Percentiles rank a stretch among this genome's conserved stretches.
phyloP scores from a whole-genome alignment of 2,113 vertebrate genomes.

The Monopterus albus region DNA sequence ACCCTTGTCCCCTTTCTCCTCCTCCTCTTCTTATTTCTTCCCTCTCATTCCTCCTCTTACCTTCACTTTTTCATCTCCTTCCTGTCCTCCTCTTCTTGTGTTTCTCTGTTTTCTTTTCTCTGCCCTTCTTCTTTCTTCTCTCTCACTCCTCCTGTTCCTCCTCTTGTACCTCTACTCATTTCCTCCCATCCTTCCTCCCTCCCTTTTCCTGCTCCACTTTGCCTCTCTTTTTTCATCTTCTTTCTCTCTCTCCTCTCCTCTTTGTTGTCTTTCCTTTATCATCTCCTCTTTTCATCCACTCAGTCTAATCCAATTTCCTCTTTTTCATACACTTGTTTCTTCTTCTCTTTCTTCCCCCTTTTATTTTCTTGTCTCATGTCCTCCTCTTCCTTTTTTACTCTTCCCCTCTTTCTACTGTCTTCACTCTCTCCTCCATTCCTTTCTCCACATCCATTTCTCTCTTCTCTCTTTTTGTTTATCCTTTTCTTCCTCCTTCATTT shows the following conservation, averaged over 20 bases:
- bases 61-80: neutral
- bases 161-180: neutral
- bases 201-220: too few relatives aligned
- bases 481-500: neutral
- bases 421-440: too few relatives aligned
- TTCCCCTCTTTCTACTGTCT: neutral
- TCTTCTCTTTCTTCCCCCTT: neutral
- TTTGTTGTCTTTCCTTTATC: too few relatives aligned
- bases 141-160: neutral
- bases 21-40: neutral
- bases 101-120: neutral
- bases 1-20: neutral
- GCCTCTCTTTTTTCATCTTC: too few relatives aligned
- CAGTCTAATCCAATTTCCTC: too few relatives aligned
- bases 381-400: too few relatives aligned
- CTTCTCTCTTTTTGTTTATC: neutral
- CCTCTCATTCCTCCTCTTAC: neutral
- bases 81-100: neutral
- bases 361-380: too few relatives aligned
- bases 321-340: neutral
- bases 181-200: too few relatives aligned
- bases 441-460: neutral
- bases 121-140: neutral
- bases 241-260: too few relatives aligned
- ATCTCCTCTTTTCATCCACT: too few relatives aligned